A percentile compares a stretch with the other conserved stretches of the same genome.
phyloP scores from a whole-genome alignment of 2,888 invertebrate species.

The Proisotoma minuta region DNA sequence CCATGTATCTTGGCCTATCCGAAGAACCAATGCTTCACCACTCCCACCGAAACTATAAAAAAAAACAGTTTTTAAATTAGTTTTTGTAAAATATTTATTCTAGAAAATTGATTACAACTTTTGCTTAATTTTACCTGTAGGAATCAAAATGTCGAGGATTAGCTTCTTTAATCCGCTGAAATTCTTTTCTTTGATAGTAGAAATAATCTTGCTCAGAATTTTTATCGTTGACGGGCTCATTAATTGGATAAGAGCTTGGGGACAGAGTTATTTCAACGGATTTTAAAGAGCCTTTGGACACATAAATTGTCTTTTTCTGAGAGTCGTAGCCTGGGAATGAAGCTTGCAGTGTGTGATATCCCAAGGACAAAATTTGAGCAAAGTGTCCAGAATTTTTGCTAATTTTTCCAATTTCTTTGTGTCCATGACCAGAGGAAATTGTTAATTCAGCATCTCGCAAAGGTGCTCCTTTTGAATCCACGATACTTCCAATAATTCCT shows the following conservation, averaged over 20 bases:
- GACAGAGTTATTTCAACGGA: constrained; percentile 48
- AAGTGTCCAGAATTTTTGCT: constrained; percentile 67
- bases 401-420: constrained; percentile 57
- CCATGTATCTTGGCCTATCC: constrained; percentile 43
- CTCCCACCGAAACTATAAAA: constrained; percentile 36
- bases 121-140: constrained; percentile 41
- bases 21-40: constrained; percentile 41
- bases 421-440: constrained; percentile 57
- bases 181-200: constrained; percentile 41
- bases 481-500: constrained; percentile 69
- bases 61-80: neutral
- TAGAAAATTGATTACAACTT: too few species aligned
- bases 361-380: constrained; percentile 66
- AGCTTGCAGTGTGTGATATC: constrained; percentile 60
- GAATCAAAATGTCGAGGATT: constrained; percentile 38
- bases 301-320: constrained; percentile 53
- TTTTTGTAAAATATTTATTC: constrained; percentile 3
- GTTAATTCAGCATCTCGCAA: constrained; percentile 67
- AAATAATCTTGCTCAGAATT: constrained; percentile 26
- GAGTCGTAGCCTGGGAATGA: constrained; percentile 61
- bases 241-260: neutral
- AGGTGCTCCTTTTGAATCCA: constrained; percentile 61
- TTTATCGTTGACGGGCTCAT: too few species aligned
- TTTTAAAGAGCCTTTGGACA: constrained; percentile 52
- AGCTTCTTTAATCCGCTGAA: constrained; percentile 34